Conservation (phyloP, 2,113 vertebrate species). For the Dermatemys mawii region DNA sequence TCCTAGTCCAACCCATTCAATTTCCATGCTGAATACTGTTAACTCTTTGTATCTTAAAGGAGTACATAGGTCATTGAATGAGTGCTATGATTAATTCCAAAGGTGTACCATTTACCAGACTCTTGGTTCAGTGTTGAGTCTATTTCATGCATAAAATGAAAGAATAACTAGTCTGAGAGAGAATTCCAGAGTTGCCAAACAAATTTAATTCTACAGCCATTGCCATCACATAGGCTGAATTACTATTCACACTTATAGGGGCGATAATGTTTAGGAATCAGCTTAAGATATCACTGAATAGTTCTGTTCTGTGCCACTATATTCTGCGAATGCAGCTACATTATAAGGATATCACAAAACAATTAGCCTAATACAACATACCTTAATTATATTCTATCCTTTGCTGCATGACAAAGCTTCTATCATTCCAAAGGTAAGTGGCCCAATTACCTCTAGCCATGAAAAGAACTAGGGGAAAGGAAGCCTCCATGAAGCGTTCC, state of each 20-base stretch:
- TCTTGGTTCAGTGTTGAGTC: neutral
- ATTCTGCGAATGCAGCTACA: rapidly evolving
- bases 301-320: neutral
- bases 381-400: neutral
- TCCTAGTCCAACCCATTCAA: neutral
- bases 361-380: neutral
- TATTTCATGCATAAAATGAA: neutral
- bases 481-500: neutral
- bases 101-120: neutral
- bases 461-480: neutral
- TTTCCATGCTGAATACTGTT: neutral
- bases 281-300: neutral
- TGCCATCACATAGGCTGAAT: rapidly evolving
- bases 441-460: neutral
- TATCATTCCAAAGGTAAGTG: neutral
- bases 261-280: neutral
- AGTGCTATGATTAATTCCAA: neutral
- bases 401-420: neutral
- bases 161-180: neutral
- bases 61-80: neutral
- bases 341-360: neutral
- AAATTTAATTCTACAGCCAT: neutral
- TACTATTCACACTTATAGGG: neutral
- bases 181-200: neutral
- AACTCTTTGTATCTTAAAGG: rapidly evolving